Percentiles rank a stretch among this genome's conserved stretches.
phyloP scores from a whole-genome alignment of 2,113 vertebrate species.

The Lathamus discolor region DNA sequence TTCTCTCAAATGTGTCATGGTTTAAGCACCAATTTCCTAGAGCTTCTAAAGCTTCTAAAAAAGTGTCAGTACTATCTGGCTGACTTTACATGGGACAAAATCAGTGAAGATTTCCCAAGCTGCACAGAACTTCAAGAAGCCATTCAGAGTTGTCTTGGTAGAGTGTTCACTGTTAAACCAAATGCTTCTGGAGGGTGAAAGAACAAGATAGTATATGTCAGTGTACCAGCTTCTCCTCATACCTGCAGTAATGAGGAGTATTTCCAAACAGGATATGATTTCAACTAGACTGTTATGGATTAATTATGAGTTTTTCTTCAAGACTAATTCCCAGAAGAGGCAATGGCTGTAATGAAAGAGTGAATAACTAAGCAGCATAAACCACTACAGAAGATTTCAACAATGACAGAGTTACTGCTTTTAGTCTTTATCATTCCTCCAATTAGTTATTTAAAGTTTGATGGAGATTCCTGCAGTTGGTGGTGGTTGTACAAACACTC shows the following conservation, averaged over 20 bases:
- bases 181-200: not conserved
- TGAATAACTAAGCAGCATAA: not conserved
- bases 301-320: not conserved
- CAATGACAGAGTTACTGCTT: not conserved
- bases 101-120: not conserved
- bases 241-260: not conserved
- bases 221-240: not conserved
- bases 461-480: not conserved
- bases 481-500: not conserved
- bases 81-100: not conserved
- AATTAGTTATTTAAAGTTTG: not conserved
- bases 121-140: not conserved
- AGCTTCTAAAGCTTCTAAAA: not conserved
- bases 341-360: not conserved
- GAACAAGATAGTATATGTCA: not conserved
- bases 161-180: not conserved
- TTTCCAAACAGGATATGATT: not conserved
- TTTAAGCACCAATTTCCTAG: not conserved
- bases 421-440: not conserved
- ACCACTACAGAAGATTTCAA: not conserved
- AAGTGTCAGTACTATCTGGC: not conserved
- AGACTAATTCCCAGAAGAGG: not conserved
- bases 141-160: not conserved
- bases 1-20: not conserved
- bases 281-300: not conserved